Percentiles rank a stretch among this genome's conserved stretches.
These are phyloP conservation scores for Elephas maximus DNA, from an alignment of 2,113 vertebrate genomes.

Conservation along the genomic window DNA sequence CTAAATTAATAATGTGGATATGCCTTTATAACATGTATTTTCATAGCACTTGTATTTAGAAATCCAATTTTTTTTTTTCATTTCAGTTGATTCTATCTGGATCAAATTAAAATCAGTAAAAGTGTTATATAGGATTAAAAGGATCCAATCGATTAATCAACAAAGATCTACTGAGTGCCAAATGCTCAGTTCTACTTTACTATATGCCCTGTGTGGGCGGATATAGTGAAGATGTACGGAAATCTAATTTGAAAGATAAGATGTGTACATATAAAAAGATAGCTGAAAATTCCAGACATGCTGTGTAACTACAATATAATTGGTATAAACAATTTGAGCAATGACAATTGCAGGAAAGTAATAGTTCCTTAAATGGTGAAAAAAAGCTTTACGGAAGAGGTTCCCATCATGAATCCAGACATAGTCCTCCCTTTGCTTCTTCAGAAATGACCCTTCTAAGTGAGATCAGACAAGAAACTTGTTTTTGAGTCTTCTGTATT, in stretches of 20 bases:
- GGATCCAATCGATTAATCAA: constrained; percentile 16
- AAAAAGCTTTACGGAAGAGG: neutral
- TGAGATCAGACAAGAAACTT: neutral
- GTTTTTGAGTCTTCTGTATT: neutral
- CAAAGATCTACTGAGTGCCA: neutral
- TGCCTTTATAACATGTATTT: neutral
- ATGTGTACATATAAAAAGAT: neutral
- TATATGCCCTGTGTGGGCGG: neutral
- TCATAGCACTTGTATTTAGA: neutral
- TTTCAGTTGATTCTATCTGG: neutral
- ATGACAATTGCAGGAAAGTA: neutral
- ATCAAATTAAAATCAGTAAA: constrained; percentile 48
- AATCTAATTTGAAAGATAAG: constrained; percentile 55
- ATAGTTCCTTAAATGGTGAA: neutral
- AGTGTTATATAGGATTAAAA: neutral
- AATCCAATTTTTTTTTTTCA: constrained; percentile 44
- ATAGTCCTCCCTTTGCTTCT: neutral
- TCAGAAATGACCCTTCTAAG: neutral
- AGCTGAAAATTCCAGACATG: neutral
- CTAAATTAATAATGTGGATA: constrained; percentile 59
- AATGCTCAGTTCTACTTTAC: neutral
- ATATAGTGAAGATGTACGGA: neutral
- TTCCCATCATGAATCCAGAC: neutral
- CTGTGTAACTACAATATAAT: neutral
- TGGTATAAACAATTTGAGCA: constrained; percentile 3